These are phyloP conservation scores for Dicrostonyx torquatus DNA, from an alignment of 2,797 vertebrate genomes.

Conservation along the genomic window DNA sequence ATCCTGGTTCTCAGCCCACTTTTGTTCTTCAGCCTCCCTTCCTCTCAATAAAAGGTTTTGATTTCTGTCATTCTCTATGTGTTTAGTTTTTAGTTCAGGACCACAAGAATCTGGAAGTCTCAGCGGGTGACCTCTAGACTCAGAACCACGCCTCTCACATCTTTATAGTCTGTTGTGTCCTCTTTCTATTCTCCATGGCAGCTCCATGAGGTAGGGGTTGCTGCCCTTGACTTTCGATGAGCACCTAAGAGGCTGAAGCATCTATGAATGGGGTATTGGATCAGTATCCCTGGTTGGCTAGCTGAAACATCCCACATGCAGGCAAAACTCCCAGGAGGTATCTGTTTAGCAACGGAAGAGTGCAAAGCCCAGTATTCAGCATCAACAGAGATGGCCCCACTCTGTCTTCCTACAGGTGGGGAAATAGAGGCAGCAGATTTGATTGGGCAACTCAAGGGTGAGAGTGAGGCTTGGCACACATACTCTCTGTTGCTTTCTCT, in stretches of 20 bases:
- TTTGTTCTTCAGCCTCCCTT: neutral
- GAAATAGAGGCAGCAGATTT: neutral
- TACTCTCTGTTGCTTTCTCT: neutral
- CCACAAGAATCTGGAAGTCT: neutral
- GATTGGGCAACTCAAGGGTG: neutral
- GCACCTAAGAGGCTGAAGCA: neutral
- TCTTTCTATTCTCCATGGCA: neutral
- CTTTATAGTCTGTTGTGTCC: neutral
- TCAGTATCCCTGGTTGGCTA: neutral
- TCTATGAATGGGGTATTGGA: neutral
- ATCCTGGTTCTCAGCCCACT: neutral
- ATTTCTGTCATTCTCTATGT: neutral
- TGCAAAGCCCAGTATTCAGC: neutral
- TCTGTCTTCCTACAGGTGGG: neutral
- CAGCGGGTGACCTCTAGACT: neutral
- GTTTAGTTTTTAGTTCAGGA: neutral
- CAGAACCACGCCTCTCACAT: too few species aligned
- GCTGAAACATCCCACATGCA: neutral
- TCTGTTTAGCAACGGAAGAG: neutral
- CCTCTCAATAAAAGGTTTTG: neutral
- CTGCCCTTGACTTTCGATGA: neutral
- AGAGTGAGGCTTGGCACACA: rapidly evolving
- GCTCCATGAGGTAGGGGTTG: rapidly evolving
- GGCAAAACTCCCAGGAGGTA: neutral
- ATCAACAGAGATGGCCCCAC: neutral